Base-by-base conservation (phyloP, 2,113 vertebrate species). In the Ammospiza caudacuta region DNA sequence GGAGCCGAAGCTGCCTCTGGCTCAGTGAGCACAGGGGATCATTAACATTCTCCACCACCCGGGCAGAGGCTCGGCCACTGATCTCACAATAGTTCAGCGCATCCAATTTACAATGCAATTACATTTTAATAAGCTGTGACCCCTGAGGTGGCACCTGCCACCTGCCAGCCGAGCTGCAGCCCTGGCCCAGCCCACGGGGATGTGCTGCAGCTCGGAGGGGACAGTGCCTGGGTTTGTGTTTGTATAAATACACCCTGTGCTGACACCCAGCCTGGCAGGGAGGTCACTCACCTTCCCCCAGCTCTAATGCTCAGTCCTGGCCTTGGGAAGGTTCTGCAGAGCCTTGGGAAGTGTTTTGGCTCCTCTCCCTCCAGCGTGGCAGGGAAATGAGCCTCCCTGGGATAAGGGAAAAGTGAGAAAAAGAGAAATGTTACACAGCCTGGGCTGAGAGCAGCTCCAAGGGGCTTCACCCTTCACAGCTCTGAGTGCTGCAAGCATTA, bases 81-180 rank as follows among this genome's bases (percentile, higher is more conserved):
- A 59, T 91, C 93, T 91, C 76, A 92, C 68, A 70, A 90, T 8
- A 84, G 84, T 24, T 89, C 77, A 63, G 51, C 1, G 35, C 81
- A 55, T 82, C 79, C 87, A 67, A 91, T 91, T 91, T 84, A 67
- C 78, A 52, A 37, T 2, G 66, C 90, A 94, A 92, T 95, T 95
- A 72, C 49, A 25, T 84, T 96, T 92, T 94, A 95, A 91, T 94
- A 28, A 87, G 62, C 14, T 72, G 81, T 78, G 90, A 95, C 89
- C 92, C 89, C 52, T 46, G 83, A 70, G 83, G 86, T 75, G 91
- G 77, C 47, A 84, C 57, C 95, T 88, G 70, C 47, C 90, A 84
- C 88, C 87, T 91, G 88, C 31, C 87, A 82, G 93, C 83, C 57
- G 64, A 68, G 95, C 29, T 75, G 52, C 83, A 46, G 76, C 68